Conservation (phyloP, 2,113 vertebrate genomes). For the Poeciliopsis occidentalis region DNA sequence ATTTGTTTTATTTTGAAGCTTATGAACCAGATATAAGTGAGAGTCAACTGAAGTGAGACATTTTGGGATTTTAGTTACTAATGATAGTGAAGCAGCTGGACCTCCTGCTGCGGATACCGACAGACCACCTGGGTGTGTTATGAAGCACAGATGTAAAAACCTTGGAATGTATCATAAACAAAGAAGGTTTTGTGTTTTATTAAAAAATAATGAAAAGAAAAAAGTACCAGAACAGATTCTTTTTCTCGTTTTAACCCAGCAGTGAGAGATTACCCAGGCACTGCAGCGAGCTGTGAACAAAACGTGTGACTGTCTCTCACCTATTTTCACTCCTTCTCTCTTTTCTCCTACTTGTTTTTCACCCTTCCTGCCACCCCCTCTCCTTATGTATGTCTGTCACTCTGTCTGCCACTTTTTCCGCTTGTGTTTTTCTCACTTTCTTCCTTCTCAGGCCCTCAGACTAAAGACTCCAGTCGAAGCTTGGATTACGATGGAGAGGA, state of each 20-base stretch:
- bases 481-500: slow-evolving; percentile 93
- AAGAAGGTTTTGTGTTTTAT: background rate
- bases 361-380: slow-evolving; percentile 5
- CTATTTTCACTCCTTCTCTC: slow-evolving; percentile 55
- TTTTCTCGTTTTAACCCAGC: slow-evolving; percentile 17
- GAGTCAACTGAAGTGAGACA: slow-evolving; percentile 33
- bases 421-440: slow-evolving; percentile 1
- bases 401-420: slow-evolving; percentile 36
- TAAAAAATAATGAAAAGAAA: background rate
- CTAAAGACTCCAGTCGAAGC: slow-evolving; percentile 92
- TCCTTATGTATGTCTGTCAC: slow-evolving; percentile 66
- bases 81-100: slow-evolving; percentile 29
- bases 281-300: slow-evolving; percentile 60
- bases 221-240: slow-evolving; percentile 1
- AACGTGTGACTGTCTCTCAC: slow-evolving; percentile 71
- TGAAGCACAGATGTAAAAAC: background rate
- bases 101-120: background rate
- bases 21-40: slow-evolving; percentile 37
- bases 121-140: background rate
- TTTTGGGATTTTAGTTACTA: slow-evolving; percentile 37
- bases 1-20: slow-evolving; percentile 24
- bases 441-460: slow-evolving; percentile 78
- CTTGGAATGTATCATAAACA: background rate
- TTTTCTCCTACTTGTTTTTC: slow-evolving; percentile 52
- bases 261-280: slow-evolving; percentile 24